phyloP scores from a whole-genome alignment of 2,888 invertebrate species.

The Chaetoderma sp. region DNA sequence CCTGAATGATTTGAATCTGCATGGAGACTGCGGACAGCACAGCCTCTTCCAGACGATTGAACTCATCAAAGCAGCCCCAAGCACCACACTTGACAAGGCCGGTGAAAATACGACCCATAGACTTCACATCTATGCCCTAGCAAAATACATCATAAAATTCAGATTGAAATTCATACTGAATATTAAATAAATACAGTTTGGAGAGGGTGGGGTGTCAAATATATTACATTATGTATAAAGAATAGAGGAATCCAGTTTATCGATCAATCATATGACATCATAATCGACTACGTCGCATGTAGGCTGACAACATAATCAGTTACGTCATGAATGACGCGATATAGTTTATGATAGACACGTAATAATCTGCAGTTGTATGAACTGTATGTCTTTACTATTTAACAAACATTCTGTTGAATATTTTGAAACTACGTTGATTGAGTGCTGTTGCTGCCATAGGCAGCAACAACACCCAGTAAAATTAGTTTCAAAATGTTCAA shows the following conservation, averaged over 20 bases:
- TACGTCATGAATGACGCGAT: too few species aligned
- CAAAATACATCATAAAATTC: not conserved
- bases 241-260: too few species aligned
- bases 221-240: not conserved
- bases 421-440: too few species aligned
- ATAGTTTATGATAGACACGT: not conserved
- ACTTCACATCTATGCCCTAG: constrained; percentile 92
- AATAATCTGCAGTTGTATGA: not conserved
- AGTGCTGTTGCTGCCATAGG: too few species aligned
- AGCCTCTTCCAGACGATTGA: constrained; percentile 94
- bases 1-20: constrained; percentile 92
- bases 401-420: too few species aligned
- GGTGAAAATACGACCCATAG: constrained; percentile 93
- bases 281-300: too few species aligned
- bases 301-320: too few species aligned
- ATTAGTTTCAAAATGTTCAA: too few species aligned
- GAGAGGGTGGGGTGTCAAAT: too few species aligned
- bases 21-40: constrained; percentile 95
- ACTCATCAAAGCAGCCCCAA: constrained; percentile 99
- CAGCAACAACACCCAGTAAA: too few species aligned
- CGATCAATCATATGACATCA: too few species aligned
- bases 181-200: not conserved
- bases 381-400: too few species aligned
- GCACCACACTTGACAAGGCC: constrained; percentile 87
- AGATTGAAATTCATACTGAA: not conserved